These are phyloP conservation scores for Promerops cafer DNA, from an alignment of 2,113 vertebrate species.

Conservation along the genomic window DNA sequence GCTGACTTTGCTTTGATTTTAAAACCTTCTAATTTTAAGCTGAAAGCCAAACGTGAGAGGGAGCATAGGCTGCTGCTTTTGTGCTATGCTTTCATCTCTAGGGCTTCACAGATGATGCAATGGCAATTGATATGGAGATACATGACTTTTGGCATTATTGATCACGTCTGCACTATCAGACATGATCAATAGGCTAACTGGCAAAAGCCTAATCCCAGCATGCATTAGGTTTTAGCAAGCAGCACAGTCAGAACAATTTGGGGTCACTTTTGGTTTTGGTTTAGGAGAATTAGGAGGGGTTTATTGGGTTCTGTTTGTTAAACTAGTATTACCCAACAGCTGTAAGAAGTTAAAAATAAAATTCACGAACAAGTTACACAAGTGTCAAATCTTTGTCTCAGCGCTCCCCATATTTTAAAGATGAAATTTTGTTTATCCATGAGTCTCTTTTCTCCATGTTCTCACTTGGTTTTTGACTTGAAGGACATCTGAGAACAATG, in stretches of 20 bases:
- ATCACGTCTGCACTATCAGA: slow-evolving; percentile 4
- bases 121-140: neutral
- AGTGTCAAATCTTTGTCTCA: neutral
- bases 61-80: neutral
- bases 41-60: neutral
- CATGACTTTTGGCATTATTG: neutral
- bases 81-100: neutral
- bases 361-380: neutral
- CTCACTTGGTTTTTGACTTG: neutral
- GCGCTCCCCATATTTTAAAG: neutral
- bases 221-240: neutral
- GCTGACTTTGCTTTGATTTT: neutral
- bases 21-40: neutral
- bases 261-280: neutral
- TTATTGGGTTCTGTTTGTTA: neutral
- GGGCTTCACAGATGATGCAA: neutral
- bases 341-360: neutral
- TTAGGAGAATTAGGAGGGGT: neutral
- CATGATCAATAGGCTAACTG: neutral
- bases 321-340: neutral
- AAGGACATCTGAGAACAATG: neutral
- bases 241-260: neutral
- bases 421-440: neutral
- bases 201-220: neutral
- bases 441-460: neutral